phyloP scores from a whole-genome alignment of 2,888 invertebrate species.

The Ganaspis brasiliensis region DNA sequence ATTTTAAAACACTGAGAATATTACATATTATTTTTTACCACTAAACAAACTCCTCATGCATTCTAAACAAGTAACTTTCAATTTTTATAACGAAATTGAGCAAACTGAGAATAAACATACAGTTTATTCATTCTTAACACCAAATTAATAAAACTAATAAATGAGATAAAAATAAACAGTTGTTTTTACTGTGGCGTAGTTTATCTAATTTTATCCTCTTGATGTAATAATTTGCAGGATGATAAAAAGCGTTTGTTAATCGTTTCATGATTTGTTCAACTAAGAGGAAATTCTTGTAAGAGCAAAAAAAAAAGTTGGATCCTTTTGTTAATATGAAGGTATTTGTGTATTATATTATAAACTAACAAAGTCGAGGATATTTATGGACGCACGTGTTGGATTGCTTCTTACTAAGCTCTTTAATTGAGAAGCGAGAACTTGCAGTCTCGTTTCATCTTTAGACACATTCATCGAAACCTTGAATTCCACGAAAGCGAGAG shows the following conservation, averaged over 20 bases:
- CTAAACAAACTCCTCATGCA: background rate
- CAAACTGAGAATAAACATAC: background rate
- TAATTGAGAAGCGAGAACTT: constrained; percentile 59
- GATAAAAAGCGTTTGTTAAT: constrained; percentile 48
- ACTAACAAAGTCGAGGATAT: constrained; percentile 60
- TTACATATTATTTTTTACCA: background rate
- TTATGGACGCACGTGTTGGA: constrained; percentile 62
- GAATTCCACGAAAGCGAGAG: constrained; percentile 25
- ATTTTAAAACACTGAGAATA: constrained; percentile 23
- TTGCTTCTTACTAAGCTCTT: constrained; percentile 58
- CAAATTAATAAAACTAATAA: too few relatives aligned
- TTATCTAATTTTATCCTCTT: constrained; percentile 49
- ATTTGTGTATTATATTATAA: constrained; percentile 60
- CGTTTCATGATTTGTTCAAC: constrained; percentile 20
- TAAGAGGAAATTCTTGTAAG: constrained; percentile 30
- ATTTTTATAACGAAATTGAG: background rate
- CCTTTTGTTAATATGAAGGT: constrained; percentile 61
- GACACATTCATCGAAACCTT: constrained; percentile 27
- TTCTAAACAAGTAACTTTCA: background rate
- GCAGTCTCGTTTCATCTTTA: constrained; percentile 38
- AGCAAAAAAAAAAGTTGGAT: constrained; percentile 52
- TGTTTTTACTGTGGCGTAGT: constrained; percentile 19
- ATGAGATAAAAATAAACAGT: too few relatives aligned
- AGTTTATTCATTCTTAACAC: background rate
- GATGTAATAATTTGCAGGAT: constrained; percentile 45